Conservation (phyloP, 2,113 vertebrate species). For the Actenoides lindsayi region DNA sequence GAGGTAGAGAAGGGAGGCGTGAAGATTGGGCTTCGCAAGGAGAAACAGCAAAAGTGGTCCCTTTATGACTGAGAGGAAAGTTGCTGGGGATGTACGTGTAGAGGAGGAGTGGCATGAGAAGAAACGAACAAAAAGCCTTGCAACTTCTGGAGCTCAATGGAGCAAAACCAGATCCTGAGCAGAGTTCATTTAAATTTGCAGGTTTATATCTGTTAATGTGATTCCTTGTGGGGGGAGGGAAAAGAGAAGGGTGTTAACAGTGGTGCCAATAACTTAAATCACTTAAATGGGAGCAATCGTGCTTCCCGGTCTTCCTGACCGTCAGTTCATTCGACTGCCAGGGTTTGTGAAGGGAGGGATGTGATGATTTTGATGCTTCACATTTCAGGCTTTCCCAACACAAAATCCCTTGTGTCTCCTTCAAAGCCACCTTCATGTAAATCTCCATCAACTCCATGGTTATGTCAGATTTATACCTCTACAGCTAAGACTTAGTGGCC, state of each 20-base stretch:
- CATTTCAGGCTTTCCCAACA: neutral
- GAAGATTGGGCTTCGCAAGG: neutral
- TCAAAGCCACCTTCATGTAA: neutral
- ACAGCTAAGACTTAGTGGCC: neutral
- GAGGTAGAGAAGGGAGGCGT: neutral
- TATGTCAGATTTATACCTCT: neutral
- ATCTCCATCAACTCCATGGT: neutral
- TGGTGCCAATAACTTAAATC: conserved; percentile 25
- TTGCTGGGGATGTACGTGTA: neutral
- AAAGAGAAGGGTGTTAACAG: neutral
- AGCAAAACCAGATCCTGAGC: neutral
- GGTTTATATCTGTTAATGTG: conserved; percentile 26
- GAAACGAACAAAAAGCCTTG: neutral
- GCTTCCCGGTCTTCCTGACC: neutral
- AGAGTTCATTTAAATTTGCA: conserved; percentile 40
- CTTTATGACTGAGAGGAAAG: neutral
- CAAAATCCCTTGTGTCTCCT: neutral
- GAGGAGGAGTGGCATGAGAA: neutral
- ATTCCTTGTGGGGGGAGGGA: neutral
- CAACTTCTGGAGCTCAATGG: neutral
- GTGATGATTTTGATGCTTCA: neutral
- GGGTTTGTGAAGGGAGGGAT: neutral
- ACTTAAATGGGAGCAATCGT: neutral
- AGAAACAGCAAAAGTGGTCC: neutral
- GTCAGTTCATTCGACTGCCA: neutral